Conservation (phyloP, 2,113 vertebrate species). For the Prunella himalayana region DNA sequence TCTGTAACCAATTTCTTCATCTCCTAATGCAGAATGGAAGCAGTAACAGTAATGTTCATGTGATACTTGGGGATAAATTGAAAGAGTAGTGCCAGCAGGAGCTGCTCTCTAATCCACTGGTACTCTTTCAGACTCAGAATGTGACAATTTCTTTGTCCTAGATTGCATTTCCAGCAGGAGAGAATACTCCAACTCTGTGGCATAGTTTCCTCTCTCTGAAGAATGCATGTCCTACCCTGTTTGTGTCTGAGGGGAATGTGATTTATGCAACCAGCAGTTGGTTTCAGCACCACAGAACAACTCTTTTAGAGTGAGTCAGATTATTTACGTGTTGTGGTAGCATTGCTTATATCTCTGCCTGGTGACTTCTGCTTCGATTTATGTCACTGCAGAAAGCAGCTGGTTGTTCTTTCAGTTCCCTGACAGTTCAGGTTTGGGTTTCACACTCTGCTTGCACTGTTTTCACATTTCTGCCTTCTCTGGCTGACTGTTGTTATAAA, state of each 20-base stretch:
- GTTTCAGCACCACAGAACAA: constrained; percentile 22
- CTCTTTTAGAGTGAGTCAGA: constrained; percentile 15
- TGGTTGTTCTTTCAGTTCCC: constrained; percentile 33
- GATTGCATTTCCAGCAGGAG: background rate
- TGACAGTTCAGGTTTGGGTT: constrained; percentile 49
- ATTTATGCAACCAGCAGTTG: constrained; percentile 15
- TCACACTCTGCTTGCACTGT: constrained; percentile 29
- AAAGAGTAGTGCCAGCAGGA: background rate
- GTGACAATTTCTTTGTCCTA: background rate
- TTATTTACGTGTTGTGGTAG: constrained; percentile 34
- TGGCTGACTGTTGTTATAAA: constrained; percentile 37
- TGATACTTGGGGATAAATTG: background rate
- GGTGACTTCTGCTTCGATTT: constrained; percentile 51
- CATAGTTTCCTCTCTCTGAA: background rate
- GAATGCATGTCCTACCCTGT: background rate
- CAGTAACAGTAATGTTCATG: background rate
- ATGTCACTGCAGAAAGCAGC: constrained; percentile 51
- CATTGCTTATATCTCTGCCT: constrained; percentile 29
- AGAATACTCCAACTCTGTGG: background rate
- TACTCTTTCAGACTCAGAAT: background rate
- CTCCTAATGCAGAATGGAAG: background rate
- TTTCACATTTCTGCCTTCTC: constrained; percentile 26
- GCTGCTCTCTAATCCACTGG: background rate
- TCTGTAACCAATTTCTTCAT: background rate
- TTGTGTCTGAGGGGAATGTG: background rate